Percentiles rank a stretch among this genome's conserved stretches.
Evolutionary conservation across 2,113 vertebrate species (phyloP).

Genomic region (Pelecanus crispus): DNA sequence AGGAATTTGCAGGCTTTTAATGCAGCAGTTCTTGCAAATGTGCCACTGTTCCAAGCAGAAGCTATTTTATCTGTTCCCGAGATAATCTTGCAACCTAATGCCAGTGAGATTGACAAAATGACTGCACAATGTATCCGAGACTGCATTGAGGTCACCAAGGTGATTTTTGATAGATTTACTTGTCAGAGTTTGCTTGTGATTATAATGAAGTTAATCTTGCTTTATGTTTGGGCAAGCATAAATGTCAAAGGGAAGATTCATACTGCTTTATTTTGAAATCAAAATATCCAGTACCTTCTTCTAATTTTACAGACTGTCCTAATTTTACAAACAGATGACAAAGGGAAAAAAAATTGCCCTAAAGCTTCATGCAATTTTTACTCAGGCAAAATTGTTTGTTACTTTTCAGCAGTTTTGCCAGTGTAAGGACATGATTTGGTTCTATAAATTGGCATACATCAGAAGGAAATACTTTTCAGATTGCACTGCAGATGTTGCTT

Average conservation of each 20-base stretch:
- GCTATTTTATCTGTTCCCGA: slow-evolving; percentile 80
- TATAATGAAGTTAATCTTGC: neutral
- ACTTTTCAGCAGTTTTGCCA: neutral
- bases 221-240: neutral
- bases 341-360: neutral
- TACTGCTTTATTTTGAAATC: neutral
- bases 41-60: slow-evolving; percentile 83
- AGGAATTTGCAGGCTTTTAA: slow-evolving; percentile 88
- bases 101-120: slow-evolving; percentile 79
- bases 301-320: neutral
- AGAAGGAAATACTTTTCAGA: neutral
- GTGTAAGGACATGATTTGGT: neutral
- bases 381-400: neutral
- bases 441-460: neutral
- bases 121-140: slow-evolving; percentile 76
- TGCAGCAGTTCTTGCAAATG: slow-evolving; percentile 67
- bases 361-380: neutral
- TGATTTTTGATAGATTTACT: slow-evolving; percentile 39
- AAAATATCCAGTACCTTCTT: neutral
- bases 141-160: slow-evolving; percentile 88
- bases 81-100: slow-evolving; percentile 81
- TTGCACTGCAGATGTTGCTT: neutral
- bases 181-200: neutral
- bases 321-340: neutral
- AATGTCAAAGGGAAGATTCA: neutral